Evolutionary conservation across 1,140 invertebrate species (phyloP).

Genomic region (Centruroides vittatus): DNA sequence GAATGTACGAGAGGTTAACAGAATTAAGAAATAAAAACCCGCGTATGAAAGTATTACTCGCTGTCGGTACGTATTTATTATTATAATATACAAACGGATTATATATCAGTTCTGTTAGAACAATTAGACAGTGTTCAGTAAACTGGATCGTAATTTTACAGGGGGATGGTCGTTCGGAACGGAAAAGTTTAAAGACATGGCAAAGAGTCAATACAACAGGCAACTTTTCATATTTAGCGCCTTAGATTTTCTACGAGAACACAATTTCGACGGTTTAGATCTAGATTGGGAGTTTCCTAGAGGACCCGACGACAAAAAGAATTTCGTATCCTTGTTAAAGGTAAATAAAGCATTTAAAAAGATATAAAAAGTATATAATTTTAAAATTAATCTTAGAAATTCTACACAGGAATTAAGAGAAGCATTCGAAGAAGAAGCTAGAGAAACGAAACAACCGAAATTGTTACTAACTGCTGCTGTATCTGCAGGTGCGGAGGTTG

Average conservation of each 20-base stretch:
- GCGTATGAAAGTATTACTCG: constrained; percentile 73
- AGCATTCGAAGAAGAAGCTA: constrained; percentile 78
- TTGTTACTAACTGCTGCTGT: constrained; percentile 52
- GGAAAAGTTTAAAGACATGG: constrained; percentile 87
- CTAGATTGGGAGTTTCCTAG: constrained; percentile 96
- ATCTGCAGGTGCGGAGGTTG: constrained; percentile 49
- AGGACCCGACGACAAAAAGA: constrained; percentile 80
- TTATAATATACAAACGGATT: no score
- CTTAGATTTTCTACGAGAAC: constrained; percentile 71
- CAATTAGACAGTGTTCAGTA: no score
- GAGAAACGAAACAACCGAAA: constrained; percentile 50
- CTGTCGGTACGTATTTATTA: constrained; percentile 51
- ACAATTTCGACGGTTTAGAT: constrained; percentile 62
- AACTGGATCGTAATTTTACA: constrained; percentile 21
- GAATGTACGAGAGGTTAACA: constrained; percentile 69
- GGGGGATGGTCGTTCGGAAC: constrained; percentile 91
- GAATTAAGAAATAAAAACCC: constrained; percentile 74
- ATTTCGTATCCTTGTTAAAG: constrained; percentile 78
- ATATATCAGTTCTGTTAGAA: no score
- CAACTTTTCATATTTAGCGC: constrained; percentile 88
- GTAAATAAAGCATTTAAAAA: constrained; percentile 33
- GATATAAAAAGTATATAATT: neutral
- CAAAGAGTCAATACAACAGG: constrained; percentile 62
- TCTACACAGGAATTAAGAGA: constrained; percentile 60
- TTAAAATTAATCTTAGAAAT: neutral